Evolutionary conservation across 2,113 vertebrate species (phyloP).

Genomic region (Brienomyrus longianalis): DNA sequence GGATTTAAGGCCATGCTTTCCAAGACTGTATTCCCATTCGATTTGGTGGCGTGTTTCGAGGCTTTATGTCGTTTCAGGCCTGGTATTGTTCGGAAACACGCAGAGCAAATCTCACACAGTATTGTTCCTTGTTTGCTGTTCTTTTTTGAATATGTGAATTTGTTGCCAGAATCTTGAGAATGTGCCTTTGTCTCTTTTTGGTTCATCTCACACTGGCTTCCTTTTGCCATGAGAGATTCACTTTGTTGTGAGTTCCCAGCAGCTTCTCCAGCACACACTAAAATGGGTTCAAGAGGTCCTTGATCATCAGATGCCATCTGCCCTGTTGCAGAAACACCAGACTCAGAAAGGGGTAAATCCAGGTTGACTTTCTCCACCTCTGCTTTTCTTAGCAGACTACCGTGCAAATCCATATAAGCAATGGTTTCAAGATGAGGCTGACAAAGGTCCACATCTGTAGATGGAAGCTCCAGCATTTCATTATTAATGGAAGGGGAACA

Average conservation of each 20-base stretch:
- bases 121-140: constrained; percentile 45
- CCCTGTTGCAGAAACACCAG: constrained; percentile 29
- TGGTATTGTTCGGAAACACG: constrained; percentile 77
- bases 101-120: constrained; percentile 79
- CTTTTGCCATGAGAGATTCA: constrained; percentile 35
- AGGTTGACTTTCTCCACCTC: constrained; percentile 35
- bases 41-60: constrained; percentile 75
- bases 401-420: constrained; percentile 35
- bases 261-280: constrained; percentile 39
- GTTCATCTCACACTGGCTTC: constrained; percentile 31
- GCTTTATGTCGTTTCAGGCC: constrained; percentile 89
- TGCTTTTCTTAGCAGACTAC: constrained; percentile 41
- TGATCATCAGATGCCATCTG: constrained; percentile 41
- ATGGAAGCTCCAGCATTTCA: accelerated
- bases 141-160: constrained; percentile 36
- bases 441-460: constrained; percentile 35
- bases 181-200: constrained; percentile 40
- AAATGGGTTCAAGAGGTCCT: constrained; percentile 40
- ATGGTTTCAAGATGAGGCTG: constrained; percentile 37
- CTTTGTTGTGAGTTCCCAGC: constrained; percentile 34
- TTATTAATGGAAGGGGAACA: not conserved
- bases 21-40: constrained; percentile 29
- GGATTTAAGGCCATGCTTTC: constrained; percentile 43
- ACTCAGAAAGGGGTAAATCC: constrained; percentile 23
- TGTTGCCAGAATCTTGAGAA: constrained; percentile 41